These are phyloP conservation scores for Dermatemys mawii DNA, from an alignment of 2,113 vertebrate genomes.

Conservation along the genomic window DNA sequence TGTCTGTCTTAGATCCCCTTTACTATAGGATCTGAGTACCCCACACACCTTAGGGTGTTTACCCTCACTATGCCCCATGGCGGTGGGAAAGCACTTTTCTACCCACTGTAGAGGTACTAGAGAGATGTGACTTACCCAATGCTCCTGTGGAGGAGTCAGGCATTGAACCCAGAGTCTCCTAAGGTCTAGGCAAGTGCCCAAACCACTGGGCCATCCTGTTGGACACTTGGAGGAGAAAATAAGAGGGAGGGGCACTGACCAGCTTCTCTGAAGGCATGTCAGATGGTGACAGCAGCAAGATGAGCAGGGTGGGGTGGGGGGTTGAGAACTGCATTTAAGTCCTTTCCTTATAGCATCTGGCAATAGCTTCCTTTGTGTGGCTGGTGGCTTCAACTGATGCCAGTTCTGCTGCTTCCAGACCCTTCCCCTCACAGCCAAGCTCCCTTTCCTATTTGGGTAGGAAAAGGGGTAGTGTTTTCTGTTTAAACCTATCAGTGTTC, in stretches of 20 bases:
- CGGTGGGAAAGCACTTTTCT: no score
- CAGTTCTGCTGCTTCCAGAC: background rate
- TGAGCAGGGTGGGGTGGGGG: background rate
- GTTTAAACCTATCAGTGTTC: background rate
- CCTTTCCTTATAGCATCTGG: no score
- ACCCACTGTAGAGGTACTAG: background rate
- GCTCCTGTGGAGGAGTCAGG: background rate
- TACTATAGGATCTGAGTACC: background rate
- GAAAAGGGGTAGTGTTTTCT: background rate
- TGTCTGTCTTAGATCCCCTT: background rate
- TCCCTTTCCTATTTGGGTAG: background rate
- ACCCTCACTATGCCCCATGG: no score
- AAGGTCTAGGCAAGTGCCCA: background rate
- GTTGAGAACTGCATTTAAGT: no score
- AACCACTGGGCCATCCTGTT: background rate
- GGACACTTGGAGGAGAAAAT: background rate
- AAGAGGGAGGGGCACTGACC: background rate
- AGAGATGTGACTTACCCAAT: background rate
- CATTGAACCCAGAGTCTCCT: background rate
- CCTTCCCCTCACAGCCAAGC: background rate
- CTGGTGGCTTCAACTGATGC: background rate
- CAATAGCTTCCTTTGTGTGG: background rate
- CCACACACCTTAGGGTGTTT: background rate
- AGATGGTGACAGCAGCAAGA: background rate
- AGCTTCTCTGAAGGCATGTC: background rate